Percentiles rank a stretch among this genome's conserved stretches.
phyloP scores from a whole-genome alignment of 2,113 vertebrate genomes.

The Bambusicola thoracicus region DNA sequence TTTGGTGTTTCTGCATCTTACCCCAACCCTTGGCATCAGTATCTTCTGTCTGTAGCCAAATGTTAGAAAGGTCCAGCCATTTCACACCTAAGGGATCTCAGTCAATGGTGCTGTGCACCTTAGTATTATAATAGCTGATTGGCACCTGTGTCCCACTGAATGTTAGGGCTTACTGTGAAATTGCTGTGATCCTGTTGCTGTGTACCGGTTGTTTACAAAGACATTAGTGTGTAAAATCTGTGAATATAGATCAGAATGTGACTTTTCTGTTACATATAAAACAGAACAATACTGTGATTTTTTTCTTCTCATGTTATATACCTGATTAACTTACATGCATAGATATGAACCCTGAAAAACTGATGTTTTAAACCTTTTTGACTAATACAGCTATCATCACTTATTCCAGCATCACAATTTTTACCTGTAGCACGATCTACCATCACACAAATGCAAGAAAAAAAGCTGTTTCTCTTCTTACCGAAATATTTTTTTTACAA shows the following conservation, averaged over 20 bases:
- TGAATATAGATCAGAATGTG: neutral
- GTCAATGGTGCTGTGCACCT: neutral
- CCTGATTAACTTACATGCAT: neutral
- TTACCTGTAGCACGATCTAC: neutral
- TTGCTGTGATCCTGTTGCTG: neutral
- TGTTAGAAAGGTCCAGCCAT: neutral
- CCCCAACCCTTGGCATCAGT: neutral
- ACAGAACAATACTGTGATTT: neutral
- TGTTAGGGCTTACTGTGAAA: neutral
- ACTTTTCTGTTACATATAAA: neutral
- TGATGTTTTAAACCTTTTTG: neutral
- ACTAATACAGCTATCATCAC: neutral
- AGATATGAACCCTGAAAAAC: neutral
- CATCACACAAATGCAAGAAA: neutral
- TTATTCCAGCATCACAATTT: neutral
- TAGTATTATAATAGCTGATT: neutral
- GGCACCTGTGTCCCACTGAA: neutral
- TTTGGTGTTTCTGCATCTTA: neutral
- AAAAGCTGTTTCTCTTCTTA: neutral
- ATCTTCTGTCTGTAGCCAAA: neutral
- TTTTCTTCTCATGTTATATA: neutral
- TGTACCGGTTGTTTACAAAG: neutral
- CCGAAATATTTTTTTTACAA: neutral
- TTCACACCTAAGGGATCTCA: too few relatives aligned
- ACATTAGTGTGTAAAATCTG: neutral